Percentiles rank a stretch among this genome's conserved stretches.
Evolutionary conservation across 2,888 invertebrate genomes (phyloP).

Genomic region (Mactromeris polynyma): DNA sequence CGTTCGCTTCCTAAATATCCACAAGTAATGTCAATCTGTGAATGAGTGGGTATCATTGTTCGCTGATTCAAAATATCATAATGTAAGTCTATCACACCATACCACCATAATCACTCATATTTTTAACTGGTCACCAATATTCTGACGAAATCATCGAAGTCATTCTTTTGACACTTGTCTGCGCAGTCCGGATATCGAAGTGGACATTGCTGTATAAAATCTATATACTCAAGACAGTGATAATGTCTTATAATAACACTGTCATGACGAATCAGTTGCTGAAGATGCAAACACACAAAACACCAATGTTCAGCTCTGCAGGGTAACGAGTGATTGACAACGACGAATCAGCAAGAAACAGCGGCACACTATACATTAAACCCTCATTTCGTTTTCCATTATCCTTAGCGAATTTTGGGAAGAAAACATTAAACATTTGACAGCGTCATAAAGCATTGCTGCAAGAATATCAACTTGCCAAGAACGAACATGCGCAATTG

Average conservation of each 20-base stretch:
- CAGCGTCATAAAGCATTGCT: neutral
- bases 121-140: neutral
- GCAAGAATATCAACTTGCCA: neutral
- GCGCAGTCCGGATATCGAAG: no score
- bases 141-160: neutral
- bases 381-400: neutral
- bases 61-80: no score
- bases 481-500: neutral
- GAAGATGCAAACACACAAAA: neutral
- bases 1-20: no score
- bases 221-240: neutral
- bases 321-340: neutral
- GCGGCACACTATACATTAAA: neutral
- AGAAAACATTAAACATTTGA: neutral
- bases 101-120: no score
- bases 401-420: neutral
- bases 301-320: neutral
- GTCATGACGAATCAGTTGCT: neutral
- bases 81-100: no score
- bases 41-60: no score
- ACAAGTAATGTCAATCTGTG: no score
- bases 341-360: neutral
- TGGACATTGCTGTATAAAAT: neutral
- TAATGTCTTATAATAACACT: neutral
- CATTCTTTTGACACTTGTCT: neutral